Conservation (phyloP, 2,888 invertebrate genomes). For the Dexiosoma caninum region DNA sequence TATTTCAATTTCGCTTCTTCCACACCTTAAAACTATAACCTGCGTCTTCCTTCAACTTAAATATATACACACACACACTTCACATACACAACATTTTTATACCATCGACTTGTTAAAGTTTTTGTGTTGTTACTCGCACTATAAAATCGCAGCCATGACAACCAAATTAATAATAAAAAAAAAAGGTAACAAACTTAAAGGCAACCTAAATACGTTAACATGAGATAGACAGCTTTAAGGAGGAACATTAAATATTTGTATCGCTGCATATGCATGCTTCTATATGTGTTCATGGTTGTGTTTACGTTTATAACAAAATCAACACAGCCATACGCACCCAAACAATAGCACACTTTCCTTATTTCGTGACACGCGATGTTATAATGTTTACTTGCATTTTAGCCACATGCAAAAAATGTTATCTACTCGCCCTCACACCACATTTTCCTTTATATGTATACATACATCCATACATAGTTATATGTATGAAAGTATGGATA, state of each 20-base stretch:
- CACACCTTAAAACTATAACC: too few relatives aligned
- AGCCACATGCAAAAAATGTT: slow-evolving; percentile 1
- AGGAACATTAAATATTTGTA: background rate
- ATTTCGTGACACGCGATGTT: slow-evolving; percentile 44
- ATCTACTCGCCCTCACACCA: background rate
- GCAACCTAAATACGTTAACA: slow-evolving; percentile 55
- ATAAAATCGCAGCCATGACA: slow-evolving; percentile 65
- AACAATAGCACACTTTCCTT: slow-evolving; percentile 5
- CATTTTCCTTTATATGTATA: background rate
- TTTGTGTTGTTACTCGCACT: slow-evolving; percentile 31
- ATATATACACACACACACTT: background rate
- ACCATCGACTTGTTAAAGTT: background rate
- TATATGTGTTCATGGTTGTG: background rate
- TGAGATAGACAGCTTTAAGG: slow-evolving; percentile 41
- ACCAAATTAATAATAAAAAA: slow-evolving; percentile 47
- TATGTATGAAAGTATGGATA: background rate
- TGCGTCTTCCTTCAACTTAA: too few relatives aligned
- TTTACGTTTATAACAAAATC: background rate
- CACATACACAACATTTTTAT: background rate
- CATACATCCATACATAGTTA: too few relatives aligned
- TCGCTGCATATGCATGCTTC: background rate
- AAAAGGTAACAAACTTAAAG: slow-evolving; percentile 46
- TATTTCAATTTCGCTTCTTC: too few relatives aligned
- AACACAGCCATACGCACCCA: slow-evolving; percentile 20
- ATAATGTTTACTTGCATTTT: slow-evolving; percentile 18